phyloP scores from a whole-genome alignment of 2,888 invertebrate genomes.

The Spilarctia lutea region DNA sequence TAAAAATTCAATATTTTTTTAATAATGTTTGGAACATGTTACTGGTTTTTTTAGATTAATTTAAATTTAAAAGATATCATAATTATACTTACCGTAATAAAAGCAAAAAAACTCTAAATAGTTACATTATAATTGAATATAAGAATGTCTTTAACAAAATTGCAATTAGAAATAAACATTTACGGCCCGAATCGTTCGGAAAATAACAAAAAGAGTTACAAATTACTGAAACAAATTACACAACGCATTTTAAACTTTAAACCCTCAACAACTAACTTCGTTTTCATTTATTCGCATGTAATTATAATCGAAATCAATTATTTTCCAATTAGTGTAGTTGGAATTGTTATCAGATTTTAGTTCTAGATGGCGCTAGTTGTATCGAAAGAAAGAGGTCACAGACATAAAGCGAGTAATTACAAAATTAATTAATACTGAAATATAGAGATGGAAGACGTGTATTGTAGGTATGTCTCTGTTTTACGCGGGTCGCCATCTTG shows the following conservation, averaged over 20 bases:
- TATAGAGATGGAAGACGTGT: neutral
- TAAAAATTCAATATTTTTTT: too few species aligned
- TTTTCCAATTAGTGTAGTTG: slow-evolving; percentile 65
- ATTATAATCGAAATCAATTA: slow-evolving; percentile 69
- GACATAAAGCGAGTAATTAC: slow-evolving; percentile 18
- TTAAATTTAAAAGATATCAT: neutral
- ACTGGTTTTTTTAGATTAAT: too few species aligned
- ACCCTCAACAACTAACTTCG: slow-evolving; percentile 37
- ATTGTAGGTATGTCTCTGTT: neutral
- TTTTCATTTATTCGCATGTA: slow-evolving; percentile 44
- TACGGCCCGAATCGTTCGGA: slow-evolving; percentile 16
- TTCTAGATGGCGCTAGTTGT: slow-evolving; percentile 17
- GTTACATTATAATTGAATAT: slow-evolving; percentile 2
- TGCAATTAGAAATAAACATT: slow-evolving; percentile 19
- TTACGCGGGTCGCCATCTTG: neutral
- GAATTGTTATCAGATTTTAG: slow-evolving; percentile 40
- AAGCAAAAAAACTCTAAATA: neutral
- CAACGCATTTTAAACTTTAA: slow-evolving; percentile 29
- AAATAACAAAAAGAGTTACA: slow-evolving; percentile 23
- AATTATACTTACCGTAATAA: neutral
- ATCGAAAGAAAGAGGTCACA: slow-evolving; percentile 14
- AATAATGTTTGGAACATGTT: too few species aligned
- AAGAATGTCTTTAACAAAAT: slow-evolving; percentile 17
- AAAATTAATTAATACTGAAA: slow-evolving; percentile 14
- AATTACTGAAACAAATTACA: slow-evolving; percentile 12